These are phyloP conservation scores for Actinia tenebrosa DNA, from an alignment of 64 coral and sea anemone genomes.

Conservation along the genomic window DNA sequence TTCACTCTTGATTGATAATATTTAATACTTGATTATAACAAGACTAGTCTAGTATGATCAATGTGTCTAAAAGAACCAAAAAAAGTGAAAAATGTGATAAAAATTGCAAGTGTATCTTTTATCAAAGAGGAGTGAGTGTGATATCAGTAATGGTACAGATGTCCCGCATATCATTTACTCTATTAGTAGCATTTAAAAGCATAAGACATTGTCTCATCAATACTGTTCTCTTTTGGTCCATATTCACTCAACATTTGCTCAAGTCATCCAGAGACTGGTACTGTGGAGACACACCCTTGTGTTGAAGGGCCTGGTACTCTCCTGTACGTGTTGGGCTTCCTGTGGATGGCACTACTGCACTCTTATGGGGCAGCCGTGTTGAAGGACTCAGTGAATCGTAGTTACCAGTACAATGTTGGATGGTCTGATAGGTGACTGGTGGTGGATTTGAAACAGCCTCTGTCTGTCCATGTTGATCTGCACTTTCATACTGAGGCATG, in stretches of 20 bases:
- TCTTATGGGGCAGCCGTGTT: neutral
- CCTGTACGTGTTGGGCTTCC: neutral
- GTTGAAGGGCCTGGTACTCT: neutral
- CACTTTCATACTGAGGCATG: neutral
- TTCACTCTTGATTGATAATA: no score
- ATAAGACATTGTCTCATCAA: neutral
- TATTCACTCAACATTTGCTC: neutral
- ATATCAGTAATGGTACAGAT: no score
- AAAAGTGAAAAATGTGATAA: no score
- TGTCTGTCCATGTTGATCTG: neutral
- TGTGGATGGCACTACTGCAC: neutral
- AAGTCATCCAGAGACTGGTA: neutral
- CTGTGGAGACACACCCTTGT: neutral
- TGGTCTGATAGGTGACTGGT: neutral
- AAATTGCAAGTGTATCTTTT: no score
- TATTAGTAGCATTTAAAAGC: no score
- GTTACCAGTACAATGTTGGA: neutral
- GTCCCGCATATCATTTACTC: no score
- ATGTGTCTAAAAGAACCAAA: no score
- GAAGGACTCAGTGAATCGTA: neutral
- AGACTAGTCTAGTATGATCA: no score
- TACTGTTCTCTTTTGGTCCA: neutral
- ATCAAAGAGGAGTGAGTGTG: no score
- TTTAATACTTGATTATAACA: no score
- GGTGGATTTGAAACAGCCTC: neutral